phyloP scores from a whole-genome alignment of 2,797 vertebrate species.

The Tinamus major region DNA sequence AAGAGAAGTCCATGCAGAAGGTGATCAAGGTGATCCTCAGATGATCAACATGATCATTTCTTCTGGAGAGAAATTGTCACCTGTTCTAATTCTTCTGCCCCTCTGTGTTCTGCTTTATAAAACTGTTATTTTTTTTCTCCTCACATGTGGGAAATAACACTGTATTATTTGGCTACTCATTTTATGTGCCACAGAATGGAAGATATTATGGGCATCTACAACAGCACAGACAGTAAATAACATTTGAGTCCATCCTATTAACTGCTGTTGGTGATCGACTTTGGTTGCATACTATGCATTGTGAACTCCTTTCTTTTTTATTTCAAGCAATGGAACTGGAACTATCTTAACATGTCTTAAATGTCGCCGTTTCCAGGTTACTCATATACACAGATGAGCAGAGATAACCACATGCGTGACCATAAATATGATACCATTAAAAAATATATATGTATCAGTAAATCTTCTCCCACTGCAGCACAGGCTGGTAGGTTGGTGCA shows the following conservation, averaged over 20 bases:
- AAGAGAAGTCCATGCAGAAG: background rate
- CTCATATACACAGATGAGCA: background rate
- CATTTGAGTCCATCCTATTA: background rate
- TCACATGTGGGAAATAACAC: background rate
- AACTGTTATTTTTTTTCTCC: background rate
- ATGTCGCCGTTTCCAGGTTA: background rate
- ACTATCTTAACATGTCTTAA: background rate
- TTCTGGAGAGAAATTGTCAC: background rate
- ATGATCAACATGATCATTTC: background rate
- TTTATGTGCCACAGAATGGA: fast-evolving
- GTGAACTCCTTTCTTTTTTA: background rate
- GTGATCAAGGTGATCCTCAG: background rate
- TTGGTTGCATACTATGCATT: background rate
- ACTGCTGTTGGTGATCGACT: background rate
- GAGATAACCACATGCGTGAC: background rate
- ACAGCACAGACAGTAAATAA: background rate
- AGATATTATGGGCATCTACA: background rate
- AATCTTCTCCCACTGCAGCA: background rate
- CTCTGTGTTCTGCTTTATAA: background rate
- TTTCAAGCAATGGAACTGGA: background rate
- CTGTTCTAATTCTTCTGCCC: background rate
- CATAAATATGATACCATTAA: background rate
- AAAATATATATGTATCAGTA: background rate
- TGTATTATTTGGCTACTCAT: background rate
- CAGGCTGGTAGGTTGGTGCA: background rate